phyloP scores from a whole-genome alignment of 1,140 invertebrate genomes.

The Hyposmocoma kahamanoa region DNA sequence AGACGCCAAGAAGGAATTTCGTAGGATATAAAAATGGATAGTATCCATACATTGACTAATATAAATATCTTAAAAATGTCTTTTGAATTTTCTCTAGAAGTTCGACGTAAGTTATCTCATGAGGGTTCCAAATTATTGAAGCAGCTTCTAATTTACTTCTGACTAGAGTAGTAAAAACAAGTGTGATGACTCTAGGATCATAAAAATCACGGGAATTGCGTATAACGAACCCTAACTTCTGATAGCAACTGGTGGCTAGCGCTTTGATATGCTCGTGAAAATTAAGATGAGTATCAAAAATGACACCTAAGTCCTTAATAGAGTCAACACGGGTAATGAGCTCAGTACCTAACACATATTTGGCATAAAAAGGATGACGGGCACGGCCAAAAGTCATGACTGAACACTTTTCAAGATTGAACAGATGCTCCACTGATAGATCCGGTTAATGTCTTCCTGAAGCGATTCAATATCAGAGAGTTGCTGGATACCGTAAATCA shows the following conservation, averaged over 20 bases:
- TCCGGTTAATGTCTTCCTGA: not conserved
- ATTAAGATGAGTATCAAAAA: not conserved
- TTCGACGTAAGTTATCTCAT: not conserved
- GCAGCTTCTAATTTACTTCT: not conserved
- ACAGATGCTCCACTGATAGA: not conserved
- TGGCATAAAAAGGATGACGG: not conserved
- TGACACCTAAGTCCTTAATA: not conserved
- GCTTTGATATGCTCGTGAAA: not conserved
- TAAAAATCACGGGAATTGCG: not conserved
- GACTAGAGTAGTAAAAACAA: not conserved
- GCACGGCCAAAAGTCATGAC: not conserved
- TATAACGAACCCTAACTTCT: not conserved
- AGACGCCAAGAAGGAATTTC: too few relatives aligned
- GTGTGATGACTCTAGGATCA: not conserved
- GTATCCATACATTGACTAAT: not conserved
- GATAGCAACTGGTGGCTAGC: not conserved
- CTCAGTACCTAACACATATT: not conserved
- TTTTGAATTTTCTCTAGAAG: not conserved
- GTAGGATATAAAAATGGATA: too few relatives aligned
- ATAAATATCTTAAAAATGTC: not conserved
- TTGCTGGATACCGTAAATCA: not conserved
- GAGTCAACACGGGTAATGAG: not conserved
- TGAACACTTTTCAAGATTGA: not conserved
- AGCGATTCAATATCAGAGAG: not conserved
- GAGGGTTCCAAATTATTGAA: not conserved